phyloP scores from a whole-genome alignment of 2,113 vertebrate genomes.

The Albula glossodonta region DNA sequence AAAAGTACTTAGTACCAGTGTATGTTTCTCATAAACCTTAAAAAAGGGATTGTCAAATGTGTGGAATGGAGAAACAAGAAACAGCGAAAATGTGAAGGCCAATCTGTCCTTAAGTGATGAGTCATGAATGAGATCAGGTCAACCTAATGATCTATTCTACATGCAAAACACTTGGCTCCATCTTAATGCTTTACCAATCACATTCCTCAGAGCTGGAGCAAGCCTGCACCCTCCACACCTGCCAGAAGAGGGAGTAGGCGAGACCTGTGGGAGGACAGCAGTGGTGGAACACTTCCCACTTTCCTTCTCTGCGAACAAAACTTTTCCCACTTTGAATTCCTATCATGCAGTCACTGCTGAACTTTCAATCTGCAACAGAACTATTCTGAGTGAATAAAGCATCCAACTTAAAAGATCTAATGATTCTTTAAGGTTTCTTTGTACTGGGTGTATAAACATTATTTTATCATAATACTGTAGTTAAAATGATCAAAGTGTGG shows the following conservation, averaged over 20 bases:
- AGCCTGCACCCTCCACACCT: constrained; percentile 70
- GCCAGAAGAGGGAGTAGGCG: constrained; percentile 45
- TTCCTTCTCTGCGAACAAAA: not conserved
- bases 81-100: too few species aligned
- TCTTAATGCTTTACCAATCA: constrained; percentile 18
- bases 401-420: not conserved
- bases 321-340: not conserved
- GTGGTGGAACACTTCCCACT: not conserved
- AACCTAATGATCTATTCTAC: not conserved
- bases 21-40: too few species aligned
- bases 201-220: constrained; percentile 70
- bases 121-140: not conserved
- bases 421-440: not conserved
- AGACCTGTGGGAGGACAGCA: not conserved
- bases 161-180: not conserved
- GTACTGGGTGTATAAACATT: not conserved
- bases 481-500: too few species aligned
- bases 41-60: too few species aligned
- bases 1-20: not conserved
- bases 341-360: not conserved
- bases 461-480: not conserved
- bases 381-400: not conserved
- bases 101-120: too few species aligned
- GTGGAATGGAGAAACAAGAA: too few species aligned
- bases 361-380: not conserved